Conservation (phyloP, 1,140 invertebrate genomes). For the Hetaerina americana region DNA sequence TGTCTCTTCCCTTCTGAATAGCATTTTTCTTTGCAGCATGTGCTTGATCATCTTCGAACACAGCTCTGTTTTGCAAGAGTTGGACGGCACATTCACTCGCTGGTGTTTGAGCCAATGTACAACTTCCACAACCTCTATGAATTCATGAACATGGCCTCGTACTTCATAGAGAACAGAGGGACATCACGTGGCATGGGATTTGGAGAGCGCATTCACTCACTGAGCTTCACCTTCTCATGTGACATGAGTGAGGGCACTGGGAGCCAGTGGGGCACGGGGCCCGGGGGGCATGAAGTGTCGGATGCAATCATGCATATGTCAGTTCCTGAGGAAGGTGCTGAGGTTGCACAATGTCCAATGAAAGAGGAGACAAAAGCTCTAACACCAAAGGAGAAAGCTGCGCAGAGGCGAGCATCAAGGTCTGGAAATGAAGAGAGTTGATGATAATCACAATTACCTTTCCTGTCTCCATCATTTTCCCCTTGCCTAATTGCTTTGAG, state of each 20-base stretch:
- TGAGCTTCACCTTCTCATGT: conserved; percentile 69
- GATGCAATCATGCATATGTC: background rate
- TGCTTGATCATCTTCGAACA: conserved; percentile 59
- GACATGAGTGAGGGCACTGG: conserved; percentile 45
- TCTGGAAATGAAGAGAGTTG: too few relatives aligned
- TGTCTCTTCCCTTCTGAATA: background rate
- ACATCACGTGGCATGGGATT: conserved; percentile 27
- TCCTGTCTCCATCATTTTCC: too few relatives aligned
- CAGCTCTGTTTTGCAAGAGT: conserved; percentile 57
- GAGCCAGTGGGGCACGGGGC: conserved; percentile 39
- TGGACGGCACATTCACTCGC: conserved; percentile 47
- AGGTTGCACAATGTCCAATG: background rate
- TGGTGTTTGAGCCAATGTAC: conserved; percentile 58
- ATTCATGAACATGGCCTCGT: conserved; percentile 68
- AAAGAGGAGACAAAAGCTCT: background rate
- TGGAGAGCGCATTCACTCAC: conserved; percentile 40
- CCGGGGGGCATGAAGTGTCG: background rate
- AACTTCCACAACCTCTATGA: conserved; percentile 76
- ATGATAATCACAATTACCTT: background rate
- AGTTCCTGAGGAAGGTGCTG: too few relatives aligned
- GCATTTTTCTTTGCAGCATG: conserved; percentile 34
- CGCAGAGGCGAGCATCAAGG: background rate
- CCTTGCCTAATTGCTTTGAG: too few relatives aligned
- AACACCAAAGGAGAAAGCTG: background rate
- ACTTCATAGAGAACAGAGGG: conserved; percentile 41